phyloP scores from a whole-genome alignment of 2,797 vertebrate genomes.

The Phoebastria nigripes region DNA sequence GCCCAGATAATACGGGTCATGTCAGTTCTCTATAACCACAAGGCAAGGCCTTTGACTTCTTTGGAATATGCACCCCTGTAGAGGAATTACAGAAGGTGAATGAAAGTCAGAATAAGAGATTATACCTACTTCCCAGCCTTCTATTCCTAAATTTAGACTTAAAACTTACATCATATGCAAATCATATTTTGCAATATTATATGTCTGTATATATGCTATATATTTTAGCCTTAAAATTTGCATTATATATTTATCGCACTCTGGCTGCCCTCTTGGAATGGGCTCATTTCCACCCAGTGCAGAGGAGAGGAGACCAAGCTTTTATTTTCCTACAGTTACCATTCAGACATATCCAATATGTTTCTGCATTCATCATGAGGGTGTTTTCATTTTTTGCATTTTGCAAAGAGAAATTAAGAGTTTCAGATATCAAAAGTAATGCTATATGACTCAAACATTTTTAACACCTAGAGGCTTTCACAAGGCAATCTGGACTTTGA shows the following conservation, averaged over 20 bases:
- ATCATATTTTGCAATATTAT: background rate
- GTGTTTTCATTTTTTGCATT: background rate
- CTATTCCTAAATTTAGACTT: background rate
- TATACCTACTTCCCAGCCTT: background rate
- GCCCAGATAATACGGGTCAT: rapidly evolving
- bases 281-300: background rate
- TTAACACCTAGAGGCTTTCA: background rate
- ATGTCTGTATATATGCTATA: background rate
- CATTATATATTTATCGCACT: background rate
- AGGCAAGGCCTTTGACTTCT: background rate
- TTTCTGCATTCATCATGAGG: background rate
- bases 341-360: background rate
- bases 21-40: background rate
- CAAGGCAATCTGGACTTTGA: background rate
- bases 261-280: background rate
- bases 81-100: background rate
- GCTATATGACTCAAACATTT: background rate
- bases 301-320: background rate
- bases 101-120: background rate
- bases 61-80: background rate
- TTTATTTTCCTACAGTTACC: background rate
- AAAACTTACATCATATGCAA: background rate
- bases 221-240: background rate
- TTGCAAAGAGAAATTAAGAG: background rate
- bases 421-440: background rate